These are phyloP conservation scores for Stegodyphus mimosarum DNA, from an alignment of 1,140 invertebrate genomes.

Conservation along the genomic window DNA sequence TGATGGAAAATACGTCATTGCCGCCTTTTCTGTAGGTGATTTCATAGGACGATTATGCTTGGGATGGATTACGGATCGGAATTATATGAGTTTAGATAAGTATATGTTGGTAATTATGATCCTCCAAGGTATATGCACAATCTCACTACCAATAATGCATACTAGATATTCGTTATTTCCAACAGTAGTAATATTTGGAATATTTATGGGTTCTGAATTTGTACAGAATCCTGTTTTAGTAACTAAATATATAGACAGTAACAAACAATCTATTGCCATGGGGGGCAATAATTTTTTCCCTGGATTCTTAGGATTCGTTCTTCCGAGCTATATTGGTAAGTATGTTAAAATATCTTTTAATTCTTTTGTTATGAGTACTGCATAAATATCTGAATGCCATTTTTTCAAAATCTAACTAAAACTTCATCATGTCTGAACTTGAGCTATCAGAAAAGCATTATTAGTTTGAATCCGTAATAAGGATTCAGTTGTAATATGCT, in stretches of 20 bases:
- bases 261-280: not conserved
- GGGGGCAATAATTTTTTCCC: not conserved
- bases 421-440: not conserved
- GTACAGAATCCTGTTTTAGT: not conserved
- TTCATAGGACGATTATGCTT: not conserved
- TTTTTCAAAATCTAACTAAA: not conserved
- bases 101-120: not conserved
- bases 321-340: not conserved
- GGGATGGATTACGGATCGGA: constrained; percentile 8
- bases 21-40: not conserved
- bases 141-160: not conserved
- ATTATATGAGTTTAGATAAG: not conserved
- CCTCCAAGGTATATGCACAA: not conserved
- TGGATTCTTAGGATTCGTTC: not conserved
- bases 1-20: not conserved
- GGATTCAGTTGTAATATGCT: no score
- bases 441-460: no score
- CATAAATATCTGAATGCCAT: not conserved
- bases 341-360: not conserved
- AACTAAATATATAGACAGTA: not conserved
- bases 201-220: not conserved
- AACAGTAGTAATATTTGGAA: not conserved
- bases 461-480: no score
- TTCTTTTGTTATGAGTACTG: not conserved
- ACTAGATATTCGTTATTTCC: not conserved